These are phyloP conservation scores for Drosophila suboccidentalis DNA, from an alignment of 2,888 invertebrate genomes.

Conservation along the genomic window DNA sequence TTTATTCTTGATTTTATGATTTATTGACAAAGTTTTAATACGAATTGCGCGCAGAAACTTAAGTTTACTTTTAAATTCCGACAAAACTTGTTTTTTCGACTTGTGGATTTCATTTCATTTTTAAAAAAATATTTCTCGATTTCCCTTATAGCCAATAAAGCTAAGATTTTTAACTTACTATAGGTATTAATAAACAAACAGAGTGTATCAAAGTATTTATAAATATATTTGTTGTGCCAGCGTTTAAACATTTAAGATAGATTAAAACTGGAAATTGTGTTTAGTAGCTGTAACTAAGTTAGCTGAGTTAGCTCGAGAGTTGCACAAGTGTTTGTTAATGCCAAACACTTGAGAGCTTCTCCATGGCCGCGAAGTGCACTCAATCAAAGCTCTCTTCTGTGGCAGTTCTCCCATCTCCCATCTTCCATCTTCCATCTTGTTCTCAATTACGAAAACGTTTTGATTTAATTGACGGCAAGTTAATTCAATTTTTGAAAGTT, in stretches of 20 bases:
- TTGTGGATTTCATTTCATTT: neutral
- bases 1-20: neutral
- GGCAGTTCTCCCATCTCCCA: slow-evolving; percentile 22
- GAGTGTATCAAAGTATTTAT: neutral
- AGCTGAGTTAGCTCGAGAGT: neutral
- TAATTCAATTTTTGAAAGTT: slow-evolving; percentile 68
- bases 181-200: too few species aligned
- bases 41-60: too few species aligned
- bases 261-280: neutral
- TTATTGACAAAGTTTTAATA: neutral
- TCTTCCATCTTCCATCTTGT: slow-evolving; percentile 47
- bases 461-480: slow-evolving; percentile 76
- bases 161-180: too few species aligned
- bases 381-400: slow-evolving; percentile 28
- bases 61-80: too few species aligned
- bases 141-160: too few species aligned
- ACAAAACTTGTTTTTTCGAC: too few species aligned
- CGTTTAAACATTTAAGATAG: neutral
- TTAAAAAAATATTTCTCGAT: neutral
- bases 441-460: slow-evolving; percentile 75
- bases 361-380: slow-evolving; percentile 14
- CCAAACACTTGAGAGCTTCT: slow-evolving; percentile 14
- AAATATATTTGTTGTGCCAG: neutral
- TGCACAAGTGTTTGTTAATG: slow-evolving; percentile 5
- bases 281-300: slow-evolving; percentile 1